Conservation (phyloP, 64 coral and sea anemone species). For the Dendrophyllia cribrosa region DNA sequence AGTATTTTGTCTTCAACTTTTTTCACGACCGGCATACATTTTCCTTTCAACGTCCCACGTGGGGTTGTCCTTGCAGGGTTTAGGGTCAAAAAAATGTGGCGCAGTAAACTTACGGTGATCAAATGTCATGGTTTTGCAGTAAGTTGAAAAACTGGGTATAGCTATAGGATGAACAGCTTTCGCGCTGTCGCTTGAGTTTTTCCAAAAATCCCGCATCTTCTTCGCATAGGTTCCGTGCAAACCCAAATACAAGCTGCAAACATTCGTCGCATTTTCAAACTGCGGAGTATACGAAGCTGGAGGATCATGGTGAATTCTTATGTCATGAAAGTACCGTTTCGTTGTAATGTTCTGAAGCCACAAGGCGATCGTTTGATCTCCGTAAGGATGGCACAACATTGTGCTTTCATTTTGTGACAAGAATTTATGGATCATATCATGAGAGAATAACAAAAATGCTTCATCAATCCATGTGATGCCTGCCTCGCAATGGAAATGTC, state of each 20-base stretch:
- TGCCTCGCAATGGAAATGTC: constrained; percentile 26
- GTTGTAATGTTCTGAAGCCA: constrained; percentile 30
- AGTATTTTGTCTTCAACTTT: neutral
- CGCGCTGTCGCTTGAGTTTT: constrained; percentile 16
- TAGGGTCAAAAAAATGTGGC: constrained; percentile 18
- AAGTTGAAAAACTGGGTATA: neutral
- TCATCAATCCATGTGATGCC: constrained; percentile 41
- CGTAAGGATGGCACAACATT: constrained; percentile 53
- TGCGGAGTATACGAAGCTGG: neutral
- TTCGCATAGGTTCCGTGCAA: constrained; percentile 33
- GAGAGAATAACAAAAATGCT: constrained; percentile 36
- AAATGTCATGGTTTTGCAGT: constrained; percentile 20
- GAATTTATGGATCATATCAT: constrained; percentile 47
- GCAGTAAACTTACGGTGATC: neutral
- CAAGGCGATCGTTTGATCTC: constrained; percentile 38
- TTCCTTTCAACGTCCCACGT: neutral
- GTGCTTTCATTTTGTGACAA: constrained; percentile 28
- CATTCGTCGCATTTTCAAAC: constrained; percentile 15
- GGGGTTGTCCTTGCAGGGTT: constrained; percentile 39
- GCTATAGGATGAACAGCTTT: constrained; percentile 1
- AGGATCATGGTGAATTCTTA: constrained; percentile 12
- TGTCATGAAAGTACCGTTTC: constrained; percentile 22
- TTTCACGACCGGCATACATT: constrained; percentile 27
- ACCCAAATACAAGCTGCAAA: constrained; percentile 54
- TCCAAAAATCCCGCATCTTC: constrained; percentile 41